These are phyloP conservation scores for Oreocharis arfaki DNA, from an alignment of 2,113 vertebrate genomes.

Conservation along the genomic window DNA sequence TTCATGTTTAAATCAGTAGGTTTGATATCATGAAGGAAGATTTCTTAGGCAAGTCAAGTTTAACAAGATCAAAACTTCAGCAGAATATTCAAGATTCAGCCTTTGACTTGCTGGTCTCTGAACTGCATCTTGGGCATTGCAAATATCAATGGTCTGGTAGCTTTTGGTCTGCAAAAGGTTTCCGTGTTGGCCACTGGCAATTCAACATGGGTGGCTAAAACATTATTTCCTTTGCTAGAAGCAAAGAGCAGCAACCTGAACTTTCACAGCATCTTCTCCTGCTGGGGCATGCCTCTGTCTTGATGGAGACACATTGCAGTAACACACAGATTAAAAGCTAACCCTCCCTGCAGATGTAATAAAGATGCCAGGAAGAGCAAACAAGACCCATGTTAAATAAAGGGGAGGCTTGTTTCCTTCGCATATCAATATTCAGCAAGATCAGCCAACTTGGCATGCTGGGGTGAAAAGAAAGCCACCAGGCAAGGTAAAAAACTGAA, in stretches of 20 bases:
- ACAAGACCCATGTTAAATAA: neutral
- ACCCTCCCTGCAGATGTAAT: conserved; percentile 22
- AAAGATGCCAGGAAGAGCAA: conserved; percentile 13
- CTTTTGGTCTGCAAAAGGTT: neutral
- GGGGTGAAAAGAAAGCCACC: neutral
- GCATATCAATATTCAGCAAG: neutral
- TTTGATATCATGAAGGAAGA: neutral
- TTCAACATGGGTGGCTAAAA: conserved; percentile 46
- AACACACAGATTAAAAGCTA: conserved; percentile 17
- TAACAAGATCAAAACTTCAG: neutral
- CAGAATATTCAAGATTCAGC: neutral
- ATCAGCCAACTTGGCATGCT: neutral
- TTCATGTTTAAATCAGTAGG: neutral
- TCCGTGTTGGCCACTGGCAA: neutral
- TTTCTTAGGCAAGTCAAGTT: neutral
- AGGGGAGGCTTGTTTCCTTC: neutral
- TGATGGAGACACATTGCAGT: conserved; percentile 3
- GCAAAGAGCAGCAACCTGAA: neutral
- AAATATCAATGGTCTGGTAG: neutral
- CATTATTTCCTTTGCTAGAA: conserved; percentile 41
- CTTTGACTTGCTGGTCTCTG: neutral
- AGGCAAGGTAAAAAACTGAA: neutral
- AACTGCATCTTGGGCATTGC: neutral
- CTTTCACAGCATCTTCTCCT: conserved; percentile 26
- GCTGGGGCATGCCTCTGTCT: conserved; percentile 19